Conservation (phyloP, 2,888 invertebrate genomes). For the Actias luna region DNA sequence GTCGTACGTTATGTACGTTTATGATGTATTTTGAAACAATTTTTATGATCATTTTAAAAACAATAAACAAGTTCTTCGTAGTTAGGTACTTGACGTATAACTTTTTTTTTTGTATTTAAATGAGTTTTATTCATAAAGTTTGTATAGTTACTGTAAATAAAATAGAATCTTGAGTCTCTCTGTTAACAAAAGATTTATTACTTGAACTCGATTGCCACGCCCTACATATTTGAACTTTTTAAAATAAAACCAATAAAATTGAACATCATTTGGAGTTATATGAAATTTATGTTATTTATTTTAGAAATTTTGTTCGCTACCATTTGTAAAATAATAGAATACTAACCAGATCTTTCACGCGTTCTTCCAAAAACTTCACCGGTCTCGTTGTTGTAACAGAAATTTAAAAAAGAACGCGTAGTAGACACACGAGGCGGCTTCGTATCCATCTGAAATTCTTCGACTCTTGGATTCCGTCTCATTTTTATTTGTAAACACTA, state of each 20-base stretch:
- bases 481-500: constrained; percentile 38
- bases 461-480: constrained; percentile 57
- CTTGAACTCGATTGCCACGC: not conserved
- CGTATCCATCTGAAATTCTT: constrained; percentile 68
- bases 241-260: not conserved
- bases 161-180: not conserved
- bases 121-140: too few species aligned
- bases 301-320: not conserved
- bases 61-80: too few species aligned
- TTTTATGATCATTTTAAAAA: too few species aligned
- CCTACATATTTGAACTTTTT: not conserved
- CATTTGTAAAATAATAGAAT: constrained; percentile 2
- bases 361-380: constrained; percentile 73
- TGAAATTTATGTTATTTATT: not conserved
- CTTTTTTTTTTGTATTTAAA: too few species aligned
- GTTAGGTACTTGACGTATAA: too few species aligned
- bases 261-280: not conserved
- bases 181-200: not conserved
- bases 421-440: constrained; percentile 43
- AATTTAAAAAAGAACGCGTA: constrained; percentile 44
- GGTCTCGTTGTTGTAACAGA: constrained; percentile 68
- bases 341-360: constrained; percentile 79
- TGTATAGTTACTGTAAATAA: too few species aligned
- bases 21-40: too few species aligned
- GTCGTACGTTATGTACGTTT: too few species aligned